Conservation (phyloP, 1,140 invertebrate genomes). For the Papilio xuthus region DNA sequence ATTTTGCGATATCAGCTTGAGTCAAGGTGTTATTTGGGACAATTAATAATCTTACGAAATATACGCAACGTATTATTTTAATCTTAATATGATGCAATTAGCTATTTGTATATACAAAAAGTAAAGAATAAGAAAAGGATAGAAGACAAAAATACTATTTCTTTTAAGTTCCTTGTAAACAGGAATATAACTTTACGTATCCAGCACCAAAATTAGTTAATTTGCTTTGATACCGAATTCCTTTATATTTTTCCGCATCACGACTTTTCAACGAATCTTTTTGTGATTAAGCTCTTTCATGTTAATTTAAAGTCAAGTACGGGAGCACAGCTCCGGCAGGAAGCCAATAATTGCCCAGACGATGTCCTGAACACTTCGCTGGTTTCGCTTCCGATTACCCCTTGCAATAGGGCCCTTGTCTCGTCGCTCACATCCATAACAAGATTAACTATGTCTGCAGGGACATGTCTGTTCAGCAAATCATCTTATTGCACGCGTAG, state of each 20-base stretch:
- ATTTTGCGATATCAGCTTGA: slow-evolving; percentile 5
- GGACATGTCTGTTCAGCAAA: not conserved
- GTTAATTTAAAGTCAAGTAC: not conserved
- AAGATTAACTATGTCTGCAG: not conserved
- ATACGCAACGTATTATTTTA: not conserved
- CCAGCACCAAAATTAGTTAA: not conserved
- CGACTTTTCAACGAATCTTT: not conserved
- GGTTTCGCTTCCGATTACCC: slow-evolving; percentile 33
- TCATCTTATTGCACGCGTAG: not conserved
- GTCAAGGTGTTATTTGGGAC: not conserved
- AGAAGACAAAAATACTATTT: not conserved
- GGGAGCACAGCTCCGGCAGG: slow-evolving; percentile 1
- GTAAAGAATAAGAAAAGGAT: not conserved
- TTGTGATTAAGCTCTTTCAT: not conserved
- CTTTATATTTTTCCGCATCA: not conserved
- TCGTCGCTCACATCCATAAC: not conserved
- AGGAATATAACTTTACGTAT: too few species aligned
- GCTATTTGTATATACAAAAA: not conserved
- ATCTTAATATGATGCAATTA: not conserved
- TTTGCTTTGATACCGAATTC: not conserved
- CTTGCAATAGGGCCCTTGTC: slow-evolving; percentile 24
- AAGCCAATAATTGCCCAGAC: slow-evolving; percentile 28
- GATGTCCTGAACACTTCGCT: slow-evolving; percentile 28
- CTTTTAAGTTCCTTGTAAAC: too few species aligned
- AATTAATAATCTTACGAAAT: not conserved